These are phyloP conservation scores for Heteromormyrus szaboi DNA, from an alignment of 2,797 vertebrate species.

Conservation along the genomic window DNA sequence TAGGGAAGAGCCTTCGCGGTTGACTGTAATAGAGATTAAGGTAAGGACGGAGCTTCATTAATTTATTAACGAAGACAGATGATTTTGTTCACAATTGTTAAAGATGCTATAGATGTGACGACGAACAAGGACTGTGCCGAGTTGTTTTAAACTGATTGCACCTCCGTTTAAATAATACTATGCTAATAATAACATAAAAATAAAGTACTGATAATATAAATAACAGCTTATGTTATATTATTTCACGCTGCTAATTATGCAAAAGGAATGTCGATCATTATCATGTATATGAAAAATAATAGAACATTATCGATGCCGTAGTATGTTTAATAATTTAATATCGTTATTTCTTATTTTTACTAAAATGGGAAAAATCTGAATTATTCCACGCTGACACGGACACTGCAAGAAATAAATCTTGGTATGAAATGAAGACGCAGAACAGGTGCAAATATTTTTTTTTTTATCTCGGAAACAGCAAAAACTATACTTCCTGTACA, in stretches of 20 bases:
- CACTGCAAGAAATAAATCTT: not conserved
- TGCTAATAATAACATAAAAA: not conserved
- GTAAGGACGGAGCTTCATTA: slow-evolving; percentile 68
- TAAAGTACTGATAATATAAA: not conserved
- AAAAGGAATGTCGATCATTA: not conserved
- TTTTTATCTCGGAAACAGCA: not conserved
- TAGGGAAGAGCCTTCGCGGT: slow-evolving; percentile 56
- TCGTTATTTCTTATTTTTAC: not conserved
- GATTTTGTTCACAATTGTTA: slow-evolving; percentile 33
- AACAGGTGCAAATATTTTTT: not conserved
- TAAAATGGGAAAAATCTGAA: not conserved
- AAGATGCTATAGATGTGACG: slow-evolving; percentile 39
- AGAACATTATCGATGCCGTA: not conserved
- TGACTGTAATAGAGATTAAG: slow-evolving; percentile 59
- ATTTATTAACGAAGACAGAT: slow-evolving; percentile 32
- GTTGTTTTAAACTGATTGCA: not conserved
- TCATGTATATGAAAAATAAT: not conserved
- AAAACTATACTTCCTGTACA: not conserved
- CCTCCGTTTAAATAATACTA: not conserved
- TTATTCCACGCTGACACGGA: not conserved
- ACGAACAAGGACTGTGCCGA: slow-evolving; percentile 41
- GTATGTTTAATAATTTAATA: not conserved
- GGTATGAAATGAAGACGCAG: not conserved
- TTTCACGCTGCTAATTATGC: not conserved
- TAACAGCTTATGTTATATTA: not conserved